Evolutionary conservation across 1,140 invertebrate genomes (phyloP).

Genomic region (Parapsyche elsis): DNA sequence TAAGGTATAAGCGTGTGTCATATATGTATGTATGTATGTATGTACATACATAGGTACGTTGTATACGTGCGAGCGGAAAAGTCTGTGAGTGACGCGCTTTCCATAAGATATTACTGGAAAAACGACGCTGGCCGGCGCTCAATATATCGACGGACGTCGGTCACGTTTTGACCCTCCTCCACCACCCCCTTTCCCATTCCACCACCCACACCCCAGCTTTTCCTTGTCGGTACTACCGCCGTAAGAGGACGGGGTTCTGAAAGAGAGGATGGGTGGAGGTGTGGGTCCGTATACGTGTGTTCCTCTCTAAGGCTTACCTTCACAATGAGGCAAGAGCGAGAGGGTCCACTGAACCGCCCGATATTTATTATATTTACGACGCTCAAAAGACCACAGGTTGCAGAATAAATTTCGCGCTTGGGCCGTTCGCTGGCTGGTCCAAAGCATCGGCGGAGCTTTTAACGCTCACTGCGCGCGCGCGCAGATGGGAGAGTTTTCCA

Average conservation of each 20-base stretch:
- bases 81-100: constrained; percentile 50
- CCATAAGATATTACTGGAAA: constrained; percentile 49
- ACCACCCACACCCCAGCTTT: constrained; percentile 56
- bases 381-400: constrained; percentile 68
- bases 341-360: constrained; percentile 59
- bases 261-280: not conserved
- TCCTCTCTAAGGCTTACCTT: constrained; percentile 47
- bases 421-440: not conserved
- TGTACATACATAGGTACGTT: too few relatives aligned
- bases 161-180: constrained; percentile 65
- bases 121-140: constrained; percentile 61
- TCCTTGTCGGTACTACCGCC: constrained; percentile 67
- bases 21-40: too few relatives aligned
- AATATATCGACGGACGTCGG: constrained; percentile 68
- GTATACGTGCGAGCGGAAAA: constrained; percentile 37
- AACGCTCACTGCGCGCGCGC: not conserved
- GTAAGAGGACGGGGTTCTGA: constrained; percentile 61
- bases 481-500: not conserved
- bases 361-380: constrained; percentile 70
- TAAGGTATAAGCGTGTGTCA: too few relatives aligned
- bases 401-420: constrained; percentile 53
- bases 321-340: constrained; percentile 7
- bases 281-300: constrained; percentile 59
- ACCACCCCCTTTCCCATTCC: constrained; percentile 12
- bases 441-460: not conserved